A percentile compares a stretch with the other conserved stretches of the same genome.
phyloP scores from a whole-genome alignment of 2,113 vertebrate species.

The Bubo bubo region DNA sequence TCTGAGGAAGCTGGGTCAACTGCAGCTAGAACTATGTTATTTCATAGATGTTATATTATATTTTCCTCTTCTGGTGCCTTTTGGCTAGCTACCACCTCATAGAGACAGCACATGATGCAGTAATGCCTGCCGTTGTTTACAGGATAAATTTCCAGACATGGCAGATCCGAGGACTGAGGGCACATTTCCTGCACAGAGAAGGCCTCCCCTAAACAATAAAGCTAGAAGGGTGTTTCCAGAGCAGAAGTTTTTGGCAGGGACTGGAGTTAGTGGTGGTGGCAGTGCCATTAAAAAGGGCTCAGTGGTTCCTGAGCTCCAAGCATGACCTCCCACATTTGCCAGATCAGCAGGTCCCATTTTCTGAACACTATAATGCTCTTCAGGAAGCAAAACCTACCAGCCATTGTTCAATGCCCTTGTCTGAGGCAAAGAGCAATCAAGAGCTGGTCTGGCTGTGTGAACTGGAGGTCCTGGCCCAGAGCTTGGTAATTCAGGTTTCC shows the following conservation, averaged over 20 bases:
- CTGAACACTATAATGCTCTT: not conserved
- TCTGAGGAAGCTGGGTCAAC: not conserved
- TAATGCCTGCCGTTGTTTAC: rapidly evolving
- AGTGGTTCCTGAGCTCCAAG: not conserved
- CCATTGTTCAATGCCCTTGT: not conserved
- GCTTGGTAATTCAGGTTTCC: not conserved
- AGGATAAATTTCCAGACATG: not conserved
- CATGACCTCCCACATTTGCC: not conserved
- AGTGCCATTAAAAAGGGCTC: not conserved
- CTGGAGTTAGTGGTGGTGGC: no score
- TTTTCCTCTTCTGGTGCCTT: not conserved
- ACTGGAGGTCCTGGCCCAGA: not conserved
- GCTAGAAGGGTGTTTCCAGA: not conserved
- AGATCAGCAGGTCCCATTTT: not conserved
- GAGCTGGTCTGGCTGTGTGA: not conserved
- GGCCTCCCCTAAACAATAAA: not conserved
- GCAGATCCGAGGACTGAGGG: not conserved
- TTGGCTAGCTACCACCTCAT: not conserved
- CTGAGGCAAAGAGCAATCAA: not conserved
- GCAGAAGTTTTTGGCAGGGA: not conserved
- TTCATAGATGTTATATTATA: not conserved
- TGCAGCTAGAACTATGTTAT: not conserved
- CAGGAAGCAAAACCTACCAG: not conserved
- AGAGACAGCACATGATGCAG: not conserved
- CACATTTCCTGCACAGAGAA: not conserved